These are phyloP conservation scores for Brachylomia viminalis DNA, from an alignment of 2,888 invertebrate species.

Conservation along the genomic window DNA sequence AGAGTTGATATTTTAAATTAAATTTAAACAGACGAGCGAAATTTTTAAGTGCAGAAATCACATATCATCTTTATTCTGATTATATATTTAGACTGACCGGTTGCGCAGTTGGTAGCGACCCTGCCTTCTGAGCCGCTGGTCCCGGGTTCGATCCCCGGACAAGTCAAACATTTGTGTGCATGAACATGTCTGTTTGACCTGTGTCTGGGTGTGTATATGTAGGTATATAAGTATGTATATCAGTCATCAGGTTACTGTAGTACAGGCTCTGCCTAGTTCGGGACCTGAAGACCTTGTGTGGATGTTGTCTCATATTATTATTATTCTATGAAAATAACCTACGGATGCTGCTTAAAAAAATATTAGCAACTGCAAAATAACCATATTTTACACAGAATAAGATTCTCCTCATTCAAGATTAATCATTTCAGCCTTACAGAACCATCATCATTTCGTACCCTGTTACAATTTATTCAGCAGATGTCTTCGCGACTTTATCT, in stretches of 20 bases:
- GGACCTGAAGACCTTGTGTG: too few species aligned
- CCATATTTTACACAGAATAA: background rate
- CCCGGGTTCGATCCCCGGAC: too few species aligned
- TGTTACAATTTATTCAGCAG: constrained; percentile 42
- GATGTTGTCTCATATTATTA: background rate
- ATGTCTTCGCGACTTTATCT: constrained; percentile 52
- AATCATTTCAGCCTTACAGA: constrained; percentile 18
- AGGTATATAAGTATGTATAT: too few species aligned
- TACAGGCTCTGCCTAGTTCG: too few species aligned
- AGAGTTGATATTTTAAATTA: background rate
- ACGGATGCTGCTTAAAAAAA: background rate
- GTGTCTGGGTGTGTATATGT: too few species aligned
- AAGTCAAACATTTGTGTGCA: too few species aligned
- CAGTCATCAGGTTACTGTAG: too few species aligned
- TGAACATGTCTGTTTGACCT: too few species aligned
- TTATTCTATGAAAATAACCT: background rate
- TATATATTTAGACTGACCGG: too few species aligned
- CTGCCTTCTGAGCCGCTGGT: too few species aligned
- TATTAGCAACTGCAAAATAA: background rate
- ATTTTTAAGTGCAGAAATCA: background rate
- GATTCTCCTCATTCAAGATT: background rate
- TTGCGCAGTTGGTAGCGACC: too few species aligned
- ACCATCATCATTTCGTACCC: constrained; percentile 16
- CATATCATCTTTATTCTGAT: background rate
- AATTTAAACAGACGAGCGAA: too few species aligned